Evolutionary conservation across 2,797 vertebrate species (phyloP).

Genomic region (Sebastes taczanowskii): DNA sequence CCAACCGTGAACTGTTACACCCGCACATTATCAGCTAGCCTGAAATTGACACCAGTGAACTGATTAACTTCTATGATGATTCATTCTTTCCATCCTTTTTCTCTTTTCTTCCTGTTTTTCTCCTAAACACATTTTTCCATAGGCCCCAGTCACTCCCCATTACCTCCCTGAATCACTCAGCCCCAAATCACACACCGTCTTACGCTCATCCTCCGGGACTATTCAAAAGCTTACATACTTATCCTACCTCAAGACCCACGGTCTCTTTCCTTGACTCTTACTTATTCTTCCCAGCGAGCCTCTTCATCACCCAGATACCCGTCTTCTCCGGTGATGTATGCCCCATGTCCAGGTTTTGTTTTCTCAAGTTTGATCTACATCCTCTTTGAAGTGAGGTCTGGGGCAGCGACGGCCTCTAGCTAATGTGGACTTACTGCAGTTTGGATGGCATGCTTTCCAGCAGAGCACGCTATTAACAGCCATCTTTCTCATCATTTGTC

Average conservation of each 20-base stretch:
- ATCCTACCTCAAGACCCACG: constrained; percentile 10
- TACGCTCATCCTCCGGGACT: constrained; percentile 1
- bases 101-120: constrained; percentile 31
- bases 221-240: constrained; percentile 25
- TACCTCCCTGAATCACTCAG: constrained; percentile 53
- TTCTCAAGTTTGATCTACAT: constrained; percentile 59
- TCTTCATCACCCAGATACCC: constrained; percentile 27
- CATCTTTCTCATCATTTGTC: constrained; percentile 47
- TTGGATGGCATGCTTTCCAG: constrained; percentile 46
- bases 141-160: constrained; percentile 26
- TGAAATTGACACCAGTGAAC: neutral
- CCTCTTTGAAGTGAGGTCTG: constrained; percentile 68
- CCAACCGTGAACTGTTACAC: neutral
- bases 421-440: constrained; percentile 48
- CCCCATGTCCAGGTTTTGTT: constrained; percentile 51
- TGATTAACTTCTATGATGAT: constrained; percentile 8
- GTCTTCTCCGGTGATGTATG: constrained; percentile 41
- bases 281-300: constrained; percentile 27
- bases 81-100: constrained; percentile 34
- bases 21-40: neutral
- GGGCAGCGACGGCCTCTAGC: constrained; percentile 42
- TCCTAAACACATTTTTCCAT: constrained; percentile 41
- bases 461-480: constrained; percentile 28
- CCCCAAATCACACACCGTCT: constrained; percentile 15
- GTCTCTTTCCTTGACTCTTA: constrained; percentile 33